Percentiles rank a stretch among this genome's conserved stretches.
Evolutionary conservation across 1,140 invertebrate species (phyloP).

Genomic region (Aphelenchoides fujianensis): DNA sequence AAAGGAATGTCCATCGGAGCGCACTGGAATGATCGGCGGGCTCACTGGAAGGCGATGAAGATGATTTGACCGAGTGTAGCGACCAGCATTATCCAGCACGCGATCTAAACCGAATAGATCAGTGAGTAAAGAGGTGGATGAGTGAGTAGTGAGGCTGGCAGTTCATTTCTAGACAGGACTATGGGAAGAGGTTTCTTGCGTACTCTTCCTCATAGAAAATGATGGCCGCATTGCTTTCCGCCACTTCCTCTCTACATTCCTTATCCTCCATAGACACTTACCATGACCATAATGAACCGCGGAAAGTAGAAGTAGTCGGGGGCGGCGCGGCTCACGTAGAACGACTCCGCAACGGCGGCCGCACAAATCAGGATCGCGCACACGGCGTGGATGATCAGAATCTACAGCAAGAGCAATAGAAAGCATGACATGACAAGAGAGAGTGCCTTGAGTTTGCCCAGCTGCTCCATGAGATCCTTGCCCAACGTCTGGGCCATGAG

Average conservation of each 20-base stretch:
- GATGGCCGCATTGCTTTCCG: not conserved
- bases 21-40: not conserved
- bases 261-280: not conserved
- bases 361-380: constrained; percentile 14
- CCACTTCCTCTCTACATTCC: too few relatives aligned
- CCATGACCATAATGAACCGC: constrained; percentile 14
- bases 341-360: constrained; percentile 5
- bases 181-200: too few relatives aligned
- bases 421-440: too few relatives aligned
- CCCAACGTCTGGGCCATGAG: constrained; percentile 15
- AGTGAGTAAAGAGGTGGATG: too few relatives aligned
- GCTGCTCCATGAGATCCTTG: constrained; percentile 18
- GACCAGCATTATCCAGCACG: constrained; percentile 12
- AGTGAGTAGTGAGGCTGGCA: too few relatives aligned
- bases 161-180: too few relatives aligned
- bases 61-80: constrained; percentile 12
- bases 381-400: constrained; percentile 13
- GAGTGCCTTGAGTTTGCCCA: constrained; percentile 19
- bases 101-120: constrained; percentile 19
- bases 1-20: not conserved
- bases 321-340: not conserved
- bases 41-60: constrained; percentile 19
- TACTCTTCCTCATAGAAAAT: not conserved
- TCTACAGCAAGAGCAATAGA: not conserved
- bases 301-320: constrained; percentile 2